Base-by-base conservation (phyloP, 1,140 invertebrate species). In the Apis mellifera region DNA sequence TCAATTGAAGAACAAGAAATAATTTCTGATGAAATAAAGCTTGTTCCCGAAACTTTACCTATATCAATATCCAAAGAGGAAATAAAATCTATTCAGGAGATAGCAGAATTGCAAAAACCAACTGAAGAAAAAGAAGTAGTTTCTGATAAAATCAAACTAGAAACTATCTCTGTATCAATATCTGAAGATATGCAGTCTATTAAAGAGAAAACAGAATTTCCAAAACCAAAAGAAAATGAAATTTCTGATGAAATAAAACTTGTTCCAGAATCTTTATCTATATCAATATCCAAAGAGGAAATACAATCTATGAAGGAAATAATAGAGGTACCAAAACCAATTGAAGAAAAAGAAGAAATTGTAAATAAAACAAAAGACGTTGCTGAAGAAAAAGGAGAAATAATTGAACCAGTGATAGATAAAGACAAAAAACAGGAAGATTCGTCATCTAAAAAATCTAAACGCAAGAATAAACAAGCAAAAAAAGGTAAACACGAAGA, bases 221-320 rank as follows among this genome's bases (percentile, higher is more conserved):
- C n/a, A 9, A 50, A 50, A 66, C 0, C 26, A 13, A 12, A 42
- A 8, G 48, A 26, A n/a, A 23, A 70, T 52, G 65, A 78, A 71
- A 52, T 9, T 52, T n/a, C 82, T 42, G 19, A 74, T 71, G 48
- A 62, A 8, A 11, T 11, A 15, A 78, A 84, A 50, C 48, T 68
- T 32, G 32, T 52, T 55, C 21, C 64, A n/a, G 65, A 80, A 82
- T 65, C 59, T n/a, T 55, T 66, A 23, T 17, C 52, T 57, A 66
- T 76, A 62, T 21, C 64, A 21, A 42, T 52, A 26, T 13, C 52
- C 2, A 76, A 59, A 26, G 52, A 57, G 60, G 23, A 75, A 11
- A 48, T 52, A 69, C 82, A 65, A 68, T 0, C 84, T 86, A 65
- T 68, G 52, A 15, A 88, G 87, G 32, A 79, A 68, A 42, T 70